Conservation (phyloP, 2,797 vertebrate species). For the Cheirogaleus major region DNA sequence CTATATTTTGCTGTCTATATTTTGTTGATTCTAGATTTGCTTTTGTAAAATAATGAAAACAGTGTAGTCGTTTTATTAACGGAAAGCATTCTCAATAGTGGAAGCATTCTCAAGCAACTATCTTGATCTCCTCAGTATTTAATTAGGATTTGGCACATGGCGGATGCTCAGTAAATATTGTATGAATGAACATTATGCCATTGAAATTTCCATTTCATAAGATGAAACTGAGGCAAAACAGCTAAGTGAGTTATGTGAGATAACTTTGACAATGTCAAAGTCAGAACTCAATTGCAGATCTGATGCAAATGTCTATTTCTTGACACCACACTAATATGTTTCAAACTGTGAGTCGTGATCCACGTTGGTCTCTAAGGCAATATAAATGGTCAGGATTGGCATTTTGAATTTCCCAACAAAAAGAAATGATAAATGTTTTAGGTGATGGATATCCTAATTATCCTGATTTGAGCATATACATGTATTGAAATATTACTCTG, state of each 20-base stretch:
- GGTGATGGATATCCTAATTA: background rate
- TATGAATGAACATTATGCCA: background rate
- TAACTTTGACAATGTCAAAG: background rate
- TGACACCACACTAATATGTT: background rate
- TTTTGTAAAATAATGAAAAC: slow-evolving; percentile 24
- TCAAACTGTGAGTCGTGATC: background rate
- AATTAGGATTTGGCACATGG: background rate
- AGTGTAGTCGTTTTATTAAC: background rate
- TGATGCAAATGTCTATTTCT: background rate
- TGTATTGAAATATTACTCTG: background rate
- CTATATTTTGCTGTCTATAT: background rate
- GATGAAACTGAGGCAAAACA: background rate
- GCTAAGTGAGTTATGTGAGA: background rate
- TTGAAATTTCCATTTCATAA: background rate
- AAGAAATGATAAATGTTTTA: background rate
- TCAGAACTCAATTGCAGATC: background rate
- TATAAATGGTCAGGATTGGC: background rate
- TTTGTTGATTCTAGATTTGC: background rate
- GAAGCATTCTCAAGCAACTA: background rate
- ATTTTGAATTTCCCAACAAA: background rate
- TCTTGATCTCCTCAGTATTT: background rate
- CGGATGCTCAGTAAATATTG: background rate
- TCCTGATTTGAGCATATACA: background rate
- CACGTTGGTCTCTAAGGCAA: background rate
- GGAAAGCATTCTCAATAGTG: background rate